Conservation (phyloP, 2,888 invertebrate genomes). For the Caenorhabditis becei region DNA sequence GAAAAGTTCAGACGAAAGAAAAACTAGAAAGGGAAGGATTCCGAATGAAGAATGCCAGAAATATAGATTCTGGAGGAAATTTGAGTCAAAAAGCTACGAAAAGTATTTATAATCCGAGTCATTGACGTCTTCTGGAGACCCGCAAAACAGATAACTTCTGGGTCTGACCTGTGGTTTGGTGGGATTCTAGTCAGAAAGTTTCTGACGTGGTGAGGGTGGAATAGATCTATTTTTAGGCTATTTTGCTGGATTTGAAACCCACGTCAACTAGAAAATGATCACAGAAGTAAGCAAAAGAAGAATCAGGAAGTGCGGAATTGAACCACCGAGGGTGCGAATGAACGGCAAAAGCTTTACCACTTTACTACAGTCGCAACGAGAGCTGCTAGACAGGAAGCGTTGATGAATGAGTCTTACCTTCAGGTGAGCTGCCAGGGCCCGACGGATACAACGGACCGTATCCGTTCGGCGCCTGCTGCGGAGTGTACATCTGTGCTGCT, state of each 20-base stretch:
- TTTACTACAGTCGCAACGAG: no score
- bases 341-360: not conserved
- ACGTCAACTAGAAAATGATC: not conserved
- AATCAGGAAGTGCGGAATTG: no score
- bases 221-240: not conserved
- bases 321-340: no score
- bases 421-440: conserved; percentile 61
- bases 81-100: no score
- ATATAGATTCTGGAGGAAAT: no score
- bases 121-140: conserved; percentile 24
- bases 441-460: conserved; percentile 46
- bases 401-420: no score
- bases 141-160: conserved; percentile 1
- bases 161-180: not conserved
- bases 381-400: no score
- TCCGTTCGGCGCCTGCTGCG: conserved; percentile 2
- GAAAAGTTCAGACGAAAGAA: no score
- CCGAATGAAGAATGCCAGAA: no score
- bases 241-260: no score
- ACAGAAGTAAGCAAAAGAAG: not conserved
- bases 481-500: conserved; percentile 20
- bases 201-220: not conserved
- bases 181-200: not conserved
- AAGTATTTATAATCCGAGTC: not conserved
- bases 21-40: no score